These are phyloP conservation scores for Caenorhabditis angaria DNA, from an alignment of 2,888 invertebrate genomes.

Conservation along the genomic window DNA sequence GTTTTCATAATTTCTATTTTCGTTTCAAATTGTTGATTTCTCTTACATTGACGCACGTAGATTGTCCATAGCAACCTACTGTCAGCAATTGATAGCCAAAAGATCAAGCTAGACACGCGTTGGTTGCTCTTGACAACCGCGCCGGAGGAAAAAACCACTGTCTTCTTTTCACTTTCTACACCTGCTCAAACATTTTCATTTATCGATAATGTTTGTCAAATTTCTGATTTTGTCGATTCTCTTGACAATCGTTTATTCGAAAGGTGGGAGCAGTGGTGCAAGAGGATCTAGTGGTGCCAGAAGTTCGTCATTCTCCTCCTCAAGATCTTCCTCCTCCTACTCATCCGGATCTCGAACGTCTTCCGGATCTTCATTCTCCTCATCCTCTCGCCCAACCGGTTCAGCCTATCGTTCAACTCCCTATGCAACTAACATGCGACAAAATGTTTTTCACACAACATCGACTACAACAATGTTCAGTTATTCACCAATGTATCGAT, in stretches of 20 bases:
- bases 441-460: conserved; percentile 36
- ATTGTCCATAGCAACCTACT: no score
- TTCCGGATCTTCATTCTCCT: neutral
- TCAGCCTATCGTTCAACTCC: conserved; percentile 19
- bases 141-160: neutral
- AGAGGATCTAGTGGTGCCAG: conserved; percentile 5
- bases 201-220: neutral
- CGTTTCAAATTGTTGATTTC: neutral
- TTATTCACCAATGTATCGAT: conserved; percentile 24
- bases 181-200: no score
- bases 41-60: neutral
- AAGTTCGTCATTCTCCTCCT: conserved; percentile 1
- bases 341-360: neutral
- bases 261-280: neutral
- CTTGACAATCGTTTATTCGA: neutral
- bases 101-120: no score
- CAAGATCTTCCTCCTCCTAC: neutral
- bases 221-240: neutral
- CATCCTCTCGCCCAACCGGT: no score
- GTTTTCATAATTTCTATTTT: neutral
- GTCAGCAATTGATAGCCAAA: no score
- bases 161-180: neutral
- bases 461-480: conserved; percentile 20
- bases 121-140: neutral
- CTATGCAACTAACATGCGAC: conserved; percentile 32